A percentile compares a stretch with the other conserved stretches of the same genome.
phyloP scores from a whole-genome alignment of 1,140 invertebrate genomes.

The Bombus confusus region DNA sequence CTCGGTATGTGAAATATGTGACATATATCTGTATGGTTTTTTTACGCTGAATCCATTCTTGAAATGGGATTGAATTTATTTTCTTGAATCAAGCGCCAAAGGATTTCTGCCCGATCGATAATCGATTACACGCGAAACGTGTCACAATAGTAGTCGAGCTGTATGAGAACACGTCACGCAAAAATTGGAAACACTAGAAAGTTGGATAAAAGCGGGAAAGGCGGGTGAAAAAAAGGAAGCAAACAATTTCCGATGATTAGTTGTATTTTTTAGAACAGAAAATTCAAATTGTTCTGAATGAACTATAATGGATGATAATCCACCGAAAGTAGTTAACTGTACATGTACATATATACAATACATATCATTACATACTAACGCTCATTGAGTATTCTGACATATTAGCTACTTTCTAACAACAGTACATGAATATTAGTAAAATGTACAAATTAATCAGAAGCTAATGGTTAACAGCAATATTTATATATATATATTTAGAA shows the following conservation, averaged over 20 bases:
- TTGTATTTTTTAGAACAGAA: slow-evolving; percentile 1
- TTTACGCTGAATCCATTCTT: background rate
- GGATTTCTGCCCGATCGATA: slow-evolving; percentile 40
- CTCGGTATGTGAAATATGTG: background rate
- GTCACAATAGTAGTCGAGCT: background rate
- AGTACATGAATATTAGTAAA: no score
- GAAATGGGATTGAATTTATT: slow-evolving; percentile 2
- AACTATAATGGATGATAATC: background rate
- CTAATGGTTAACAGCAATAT: no score
- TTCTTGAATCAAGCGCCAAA: slow-evolving; percentile 19
- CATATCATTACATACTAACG: no score
- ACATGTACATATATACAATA: no score
- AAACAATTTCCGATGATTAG: slow-evolving; percentile 9
- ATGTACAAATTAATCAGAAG: no score
- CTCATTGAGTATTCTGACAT: no score
- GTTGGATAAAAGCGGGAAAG: background rate
- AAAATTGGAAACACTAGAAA: background rate
- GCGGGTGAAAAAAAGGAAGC: background rate
- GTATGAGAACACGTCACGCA: background rate
- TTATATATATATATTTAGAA: no score
- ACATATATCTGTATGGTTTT: background rate
- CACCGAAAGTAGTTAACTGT: no score
- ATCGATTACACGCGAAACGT: slow-evolving; percentile 8
- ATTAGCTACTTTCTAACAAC: no score
- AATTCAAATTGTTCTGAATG: slow-evolving; percentile 1